Conservation (phyloP, 2,888 invertebrate genomes). For the Liodrosophila aerea region DNA sequence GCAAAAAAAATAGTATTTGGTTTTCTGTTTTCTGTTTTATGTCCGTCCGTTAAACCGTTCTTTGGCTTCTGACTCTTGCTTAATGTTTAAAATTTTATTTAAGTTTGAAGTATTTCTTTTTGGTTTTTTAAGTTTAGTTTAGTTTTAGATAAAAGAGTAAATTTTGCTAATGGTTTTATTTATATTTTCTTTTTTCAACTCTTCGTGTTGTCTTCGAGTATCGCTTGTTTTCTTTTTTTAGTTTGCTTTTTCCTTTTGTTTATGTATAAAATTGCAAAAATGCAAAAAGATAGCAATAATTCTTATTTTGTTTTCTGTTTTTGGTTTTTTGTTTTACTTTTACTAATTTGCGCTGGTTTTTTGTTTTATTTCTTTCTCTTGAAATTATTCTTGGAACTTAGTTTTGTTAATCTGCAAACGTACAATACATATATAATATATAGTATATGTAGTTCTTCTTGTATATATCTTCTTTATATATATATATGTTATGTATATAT, state of each 20-base stretch:
- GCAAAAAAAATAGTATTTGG: slow-evolving; percentile 67
- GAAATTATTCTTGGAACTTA: slow-evolving; percentile 80
- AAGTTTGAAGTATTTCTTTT: slow-evolving; percentile 63
- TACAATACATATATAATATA: slow-evolving; percentile 51
- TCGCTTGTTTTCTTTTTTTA: slow-evolving; percentile 10
- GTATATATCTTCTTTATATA: slow-evolving; percentile 54
- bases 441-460: slow-evolving; percentile 54
- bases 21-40: slow-evolving; percentile 27
- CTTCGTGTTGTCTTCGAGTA: slow-evolving; percentile 26
- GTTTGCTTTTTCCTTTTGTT: slow-evolving; percentile 40
- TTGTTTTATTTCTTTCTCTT: slow-evolving; percentile 49
- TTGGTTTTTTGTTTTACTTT: slow-evolving; percentile 55
- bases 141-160: slow-evolving; percentile 81
- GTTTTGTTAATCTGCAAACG: slow-evolving; percentile 62
- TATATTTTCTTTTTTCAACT: slow-evolving; percentile 41
- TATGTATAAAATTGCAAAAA: slow-evolving; percentile 83
- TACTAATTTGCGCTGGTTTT: slow-evolving; percentile 71
- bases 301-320: slow-evolving; percentile 52
- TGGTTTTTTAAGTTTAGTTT: slow-evolving; percentile 41
- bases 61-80: slow-evolving; percentile 66
- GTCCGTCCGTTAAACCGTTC: slow-evolving; percentile 51
- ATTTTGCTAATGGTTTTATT: slow-evolving; percentile 79
- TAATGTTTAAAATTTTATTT: slow-evolving; percentile 74
- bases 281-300: slow-evolving; percentile 82
- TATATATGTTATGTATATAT: slow-evolving; percentile 30